phyloP scores from a whole-genome alignment of 2,888 invertebrate genomes.

The Phaedon cochleariae region DNA sequence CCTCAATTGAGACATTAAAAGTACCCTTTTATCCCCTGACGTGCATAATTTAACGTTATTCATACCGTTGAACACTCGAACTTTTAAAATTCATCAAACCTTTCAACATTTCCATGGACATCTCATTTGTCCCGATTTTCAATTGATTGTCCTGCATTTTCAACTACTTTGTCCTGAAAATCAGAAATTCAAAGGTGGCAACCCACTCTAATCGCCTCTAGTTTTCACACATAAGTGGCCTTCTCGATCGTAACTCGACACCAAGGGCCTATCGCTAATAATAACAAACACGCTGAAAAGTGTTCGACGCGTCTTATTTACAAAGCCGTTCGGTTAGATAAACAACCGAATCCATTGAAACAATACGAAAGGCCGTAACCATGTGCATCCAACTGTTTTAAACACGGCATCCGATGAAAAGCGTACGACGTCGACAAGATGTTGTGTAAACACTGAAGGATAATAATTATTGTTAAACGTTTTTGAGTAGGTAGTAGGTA shows the following conservation, averaged over 20 bases:
- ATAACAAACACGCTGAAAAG: slow-evolving; percentile 20
- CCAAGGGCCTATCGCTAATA: slow-evolving; percentile 10
- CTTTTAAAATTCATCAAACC: too few relatives aligned
- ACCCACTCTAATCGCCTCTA: slow-evolving; percentile 6
- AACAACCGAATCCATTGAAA: slow-evolving; percentile 15
- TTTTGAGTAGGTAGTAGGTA: too few relatives aligned
- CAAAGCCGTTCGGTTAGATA: slow-evolving; percentile 6
- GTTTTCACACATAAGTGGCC: slow-evolving; percentile 14
- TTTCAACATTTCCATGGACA: too few relatives aligned
- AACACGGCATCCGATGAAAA: slow-evolving; percentile 18
- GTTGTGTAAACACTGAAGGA: slow-evolving; percentile 5
- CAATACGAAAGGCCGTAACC: slow-evolving; percentile 15
- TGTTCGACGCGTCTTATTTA: slow-evolving; percentile 13
- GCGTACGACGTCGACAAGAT: background rate
- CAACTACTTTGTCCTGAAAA: too few relatives aligned
- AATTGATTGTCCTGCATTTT: too few relatives aligned
- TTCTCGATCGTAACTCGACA: slow-evolving; percentile 11
- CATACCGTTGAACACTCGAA: too few relatives aligned
- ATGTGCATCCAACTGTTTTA: slow-evolving; percentile 18
- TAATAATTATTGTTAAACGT: too few relatives aligned
- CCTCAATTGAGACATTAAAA: too few relatives aligned
- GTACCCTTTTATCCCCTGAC: too few relatives aligned
- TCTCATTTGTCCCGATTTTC: too few relatives aligned
- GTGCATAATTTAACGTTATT: too few relatives aligned
- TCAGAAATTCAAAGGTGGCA: too few relatives aligned